Percentiles rank a stretch among this genome's conserved stretches.
Conservation (phyloP, 2,797 vertebrate genomes). For the Crocodylus rhombifer region DNA sequence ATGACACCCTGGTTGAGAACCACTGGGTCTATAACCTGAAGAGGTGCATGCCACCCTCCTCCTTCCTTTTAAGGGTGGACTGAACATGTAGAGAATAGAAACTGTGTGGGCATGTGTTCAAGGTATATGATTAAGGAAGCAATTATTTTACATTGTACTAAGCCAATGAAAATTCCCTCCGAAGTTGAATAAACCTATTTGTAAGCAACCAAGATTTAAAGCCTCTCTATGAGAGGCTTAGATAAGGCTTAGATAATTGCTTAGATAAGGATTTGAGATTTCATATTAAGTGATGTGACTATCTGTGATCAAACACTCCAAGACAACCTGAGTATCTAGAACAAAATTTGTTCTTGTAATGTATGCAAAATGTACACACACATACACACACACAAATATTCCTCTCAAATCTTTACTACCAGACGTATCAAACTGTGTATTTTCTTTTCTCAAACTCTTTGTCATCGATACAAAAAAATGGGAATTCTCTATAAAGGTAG, state of each 20-base stretch:
- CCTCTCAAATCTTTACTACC: background rate
- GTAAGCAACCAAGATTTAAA: background rate
- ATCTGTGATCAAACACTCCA: background rate
- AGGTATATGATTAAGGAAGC: background rate
- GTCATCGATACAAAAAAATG: background rate
- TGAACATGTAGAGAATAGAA: background rate
- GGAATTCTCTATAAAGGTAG: too few relatives aligned
- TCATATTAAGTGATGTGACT: background rate
- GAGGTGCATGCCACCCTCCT: too few relatives aligned
- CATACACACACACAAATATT: background rate
- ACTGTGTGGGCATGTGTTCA: background rate
- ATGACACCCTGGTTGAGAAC: too few relatives aligned
- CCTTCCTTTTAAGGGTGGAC: too few relatives aligned
- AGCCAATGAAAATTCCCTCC: background rate
- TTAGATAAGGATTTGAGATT: background rate
- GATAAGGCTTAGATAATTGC: background rate
- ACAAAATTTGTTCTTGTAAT: background rate
- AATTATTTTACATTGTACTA: background rate
- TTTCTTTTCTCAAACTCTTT: background rate
- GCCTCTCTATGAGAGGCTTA: background rate
- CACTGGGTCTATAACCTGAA: too few relatives aligned
- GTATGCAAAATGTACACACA: fast-evolving
- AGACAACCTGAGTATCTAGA: background rate
- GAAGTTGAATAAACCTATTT: background rate
- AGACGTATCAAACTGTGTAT: background rate